Base-by-base conservation (phyloP, 2,888 invertebrate genomes). In the Gastrophysa polygoni region DNA sequence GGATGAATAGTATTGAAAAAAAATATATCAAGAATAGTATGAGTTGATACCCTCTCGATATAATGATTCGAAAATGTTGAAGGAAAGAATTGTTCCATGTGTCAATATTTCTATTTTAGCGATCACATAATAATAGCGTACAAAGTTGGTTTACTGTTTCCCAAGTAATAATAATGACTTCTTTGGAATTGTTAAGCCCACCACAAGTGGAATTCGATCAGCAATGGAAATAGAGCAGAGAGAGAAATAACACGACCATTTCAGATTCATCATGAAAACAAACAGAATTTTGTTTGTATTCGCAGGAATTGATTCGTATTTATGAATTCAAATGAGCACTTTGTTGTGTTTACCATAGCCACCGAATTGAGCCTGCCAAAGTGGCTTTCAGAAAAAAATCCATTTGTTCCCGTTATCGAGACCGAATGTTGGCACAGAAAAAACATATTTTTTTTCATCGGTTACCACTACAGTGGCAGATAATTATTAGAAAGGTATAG, bases 381-480 rank as follows among this genome's bases (percentile, higher is more conserved):
- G 54, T 43, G 43, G 43, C 2, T 34, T 54, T 11, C 38, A 14
- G 14, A 54, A 44, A n/a, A 49, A 43, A 54, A 38, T 43, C 43
- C 43, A 10, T 44, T 17, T 24, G 7, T 24, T 24, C 24, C 24
- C 2, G 16, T n/a, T 20, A 38, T 14, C 38, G 38, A 38, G 14
- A 38, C n/a, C 14, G 14, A 38, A 38, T 38, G 4, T 38, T 38
- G n/a, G 2, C n/a, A n/a, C 11, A 4, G 14, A 24, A 24, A 24
- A 24, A 24, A 24, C 3, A 24, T 24, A 24, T 51, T 51, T 32
- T 32, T 32, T 11, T 16, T 6, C 5, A 29, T 11, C 29, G 34
- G n/a, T n/a, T n/a, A n/a, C n/a, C n/a, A n/a, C n/a, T n/a, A n/a
- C n/a, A n/a, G n/a, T n/a, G n/a, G n/a, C n/a, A n/a, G n/a, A n/a